phyloP scores from a whole-genome alignment of 2,113 vertebrate species.

The Halichoerus grypus region DNA sequence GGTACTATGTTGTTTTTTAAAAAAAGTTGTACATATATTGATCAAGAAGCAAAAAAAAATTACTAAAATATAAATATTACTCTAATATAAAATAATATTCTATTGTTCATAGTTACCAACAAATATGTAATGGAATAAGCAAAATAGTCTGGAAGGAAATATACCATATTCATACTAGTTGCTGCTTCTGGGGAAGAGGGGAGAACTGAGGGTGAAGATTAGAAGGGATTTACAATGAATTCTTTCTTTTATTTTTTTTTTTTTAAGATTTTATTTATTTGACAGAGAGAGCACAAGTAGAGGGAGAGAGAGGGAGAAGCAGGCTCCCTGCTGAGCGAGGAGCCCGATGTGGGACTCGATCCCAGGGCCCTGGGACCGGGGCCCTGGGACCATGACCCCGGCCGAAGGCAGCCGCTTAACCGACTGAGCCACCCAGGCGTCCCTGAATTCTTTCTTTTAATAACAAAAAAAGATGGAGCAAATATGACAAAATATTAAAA shows the following conservation, averaged over 20 bases:
- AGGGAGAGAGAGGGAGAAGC: too few relatives aligned
- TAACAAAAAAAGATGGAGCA: conserved; percentile 6
- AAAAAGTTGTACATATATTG: too few relatives aligned
- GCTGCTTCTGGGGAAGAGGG: background rate
- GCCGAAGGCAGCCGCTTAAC: too few relatives aligned
- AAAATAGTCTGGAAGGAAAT: background rate
- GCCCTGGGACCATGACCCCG: too few relatives aligned
- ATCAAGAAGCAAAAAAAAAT: background rate
- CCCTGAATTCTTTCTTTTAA: background rate
- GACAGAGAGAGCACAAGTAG: too few relatives aligned
- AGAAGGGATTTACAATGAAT: background rate
- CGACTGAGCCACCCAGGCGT: too few relatives aligned
- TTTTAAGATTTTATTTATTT: too few relatives aligned
- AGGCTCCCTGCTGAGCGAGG: too few relatives aligned
- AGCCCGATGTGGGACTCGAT: too few relatives aligned
- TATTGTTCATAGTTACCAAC: background rate
- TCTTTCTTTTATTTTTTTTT: background rate
- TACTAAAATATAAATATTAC: background rate
- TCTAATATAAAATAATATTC: conserved; percentile 37
- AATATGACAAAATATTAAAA: conserved; percentile 4
- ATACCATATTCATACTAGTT: background rate
- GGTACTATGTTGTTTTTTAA: background rate
- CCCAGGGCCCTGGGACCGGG: too few relatives aligned
- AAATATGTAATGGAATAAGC: background rate
- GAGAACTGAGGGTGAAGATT: background rate